Percentiles rank a stretch among this genome's conserved stretches.
These are phyloP conservation scores for Chloroceryle aenea DNA, from an alignment of 2,113 vertebrate species.

Conservation along the genomic window DNA sequence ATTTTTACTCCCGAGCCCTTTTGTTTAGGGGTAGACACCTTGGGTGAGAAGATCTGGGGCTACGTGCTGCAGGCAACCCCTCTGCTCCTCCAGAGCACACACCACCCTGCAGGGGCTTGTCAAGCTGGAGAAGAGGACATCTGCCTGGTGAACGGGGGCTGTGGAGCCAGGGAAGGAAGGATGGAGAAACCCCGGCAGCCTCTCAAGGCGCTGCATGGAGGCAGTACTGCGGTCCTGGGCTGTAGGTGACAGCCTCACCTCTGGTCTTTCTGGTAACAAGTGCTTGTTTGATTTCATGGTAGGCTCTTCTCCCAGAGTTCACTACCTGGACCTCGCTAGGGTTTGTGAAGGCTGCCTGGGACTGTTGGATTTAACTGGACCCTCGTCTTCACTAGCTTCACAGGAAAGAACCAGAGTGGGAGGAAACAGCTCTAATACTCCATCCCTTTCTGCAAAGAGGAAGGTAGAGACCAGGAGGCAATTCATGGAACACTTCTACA, in stretches of 20 bases:
- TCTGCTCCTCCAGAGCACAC: not conserved
- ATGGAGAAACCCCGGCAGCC: not conserved
- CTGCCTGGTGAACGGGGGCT: not conserved
- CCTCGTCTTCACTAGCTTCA: not conserved
- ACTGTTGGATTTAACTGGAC: not conserved
- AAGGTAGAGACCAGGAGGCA: not conserved
- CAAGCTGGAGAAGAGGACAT: not conserved
- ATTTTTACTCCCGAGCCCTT: not conserved
- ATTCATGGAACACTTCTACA: not conserved
- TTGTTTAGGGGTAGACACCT: not conserved
- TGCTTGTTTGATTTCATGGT: not conserved
- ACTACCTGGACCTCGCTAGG: not conserved
- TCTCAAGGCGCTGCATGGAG: not conserved
- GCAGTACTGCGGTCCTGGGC: fast-evolving
- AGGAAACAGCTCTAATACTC: not conserved
- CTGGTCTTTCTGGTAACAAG: not conserved
- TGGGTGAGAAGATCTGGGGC: not conserved
- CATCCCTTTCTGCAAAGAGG: not conserved
- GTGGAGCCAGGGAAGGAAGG: not conserved
- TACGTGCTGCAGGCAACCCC: not conserved
- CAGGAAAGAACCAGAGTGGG: not conserved
- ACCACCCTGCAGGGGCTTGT: not conserved
- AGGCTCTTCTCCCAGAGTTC: not conserved
- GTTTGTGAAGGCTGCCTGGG: not conserved
- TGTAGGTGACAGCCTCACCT: not conserved